A percentile compares a stretch with the other conserved stretches of the same genome.
Conservation (phyloP, 2,797 vertebrate genomes). For the Macroramphosus scolopax region DNA sequence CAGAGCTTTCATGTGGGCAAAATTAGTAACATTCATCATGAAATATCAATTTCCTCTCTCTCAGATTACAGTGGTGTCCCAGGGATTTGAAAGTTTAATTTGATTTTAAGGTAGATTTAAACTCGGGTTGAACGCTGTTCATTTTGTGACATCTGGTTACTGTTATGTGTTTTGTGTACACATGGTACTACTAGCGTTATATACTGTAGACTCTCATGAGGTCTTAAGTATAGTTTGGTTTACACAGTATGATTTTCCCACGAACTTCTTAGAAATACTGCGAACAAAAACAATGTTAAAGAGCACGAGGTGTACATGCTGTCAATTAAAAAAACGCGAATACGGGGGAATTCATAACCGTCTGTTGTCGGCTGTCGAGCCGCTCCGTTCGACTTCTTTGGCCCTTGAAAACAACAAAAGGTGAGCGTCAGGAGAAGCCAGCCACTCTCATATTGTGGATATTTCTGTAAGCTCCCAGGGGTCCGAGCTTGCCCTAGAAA, state of each 20-base stretch:
- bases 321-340: constrained; percentile 46
- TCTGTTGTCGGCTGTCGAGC: constrained; percentile 63
- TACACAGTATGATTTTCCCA: constrained; percentile 42
- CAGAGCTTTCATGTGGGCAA: constrained; percentile 6
- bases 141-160: constrained; percentile 24
- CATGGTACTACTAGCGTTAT: background rate
- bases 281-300: constrained; percentile 23
- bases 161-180: constrained; percentile 16
- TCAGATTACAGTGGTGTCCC: constrained; percentile 10
- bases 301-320: constrained; percentile 38
- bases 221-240: no score
- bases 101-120: constrained; percentile 29
- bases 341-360: constrained; percentile 41
- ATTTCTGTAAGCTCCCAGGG: constrained; percentile 78
- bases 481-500: constrained; percentile 76
- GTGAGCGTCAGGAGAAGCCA: constrained; percentile 54
- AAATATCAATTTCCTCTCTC: constrained; percentile 2
- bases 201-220: background rate
- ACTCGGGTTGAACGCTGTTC: constrained; percentile 2
- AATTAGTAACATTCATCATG: background rate
- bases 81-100: constrained; percentile 18
- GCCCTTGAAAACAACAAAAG: constrained; percentile 69
- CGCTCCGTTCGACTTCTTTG: constrained; percentile 67
- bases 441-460: constrained; percentile 71
- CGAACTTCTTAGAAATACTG: constrained; percentile 19